These are phyloP conservation scores for Lepas anatifera DNA, from an alignment of 2,888 invertebrate species.

Conservation along the genomic window DNA sequence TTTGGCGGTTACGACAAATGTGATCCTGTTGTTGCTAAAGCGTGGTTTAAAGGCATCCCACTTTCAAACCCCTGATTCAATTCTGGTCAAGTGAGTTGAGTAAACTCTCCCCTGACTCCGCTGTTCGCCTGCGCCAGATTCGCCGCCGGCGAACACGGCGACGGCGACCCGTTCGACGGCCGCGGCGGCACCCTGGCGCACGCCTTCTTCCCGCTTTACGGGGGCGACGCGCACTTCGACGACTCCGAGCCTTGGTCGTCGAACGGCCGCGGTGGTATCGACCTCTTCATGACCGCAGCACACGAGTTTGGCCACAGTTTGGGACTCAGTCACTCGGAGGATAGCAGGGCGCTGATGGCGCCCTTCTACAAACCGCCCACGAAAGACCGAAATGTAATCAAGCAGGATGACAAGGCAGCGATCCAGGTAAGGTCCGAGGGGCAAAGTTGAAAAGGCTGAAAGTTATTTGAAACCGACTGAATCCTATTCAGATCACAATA, in stretches of 20 bases:
- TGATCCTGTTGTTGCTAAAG: too few species aligned
- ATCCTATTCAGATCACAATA: too few species aligned
- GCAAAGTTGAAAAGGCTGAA: too few species aligned
- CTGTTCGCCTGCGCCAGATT: too few species aligned
- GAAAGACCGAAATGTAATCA: conserved; percentile 50
- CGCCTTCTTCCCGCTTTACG: conserved; percentile 91
- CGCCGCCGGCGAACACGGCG: conserved; percentile 81
- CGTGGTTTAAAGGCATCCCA: too few species aligned
- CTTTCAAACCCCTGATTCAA: too few species aligned
- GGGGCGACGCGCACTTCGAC: conserved; percentile 98
- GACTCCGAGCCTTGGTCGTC: conserved; percentile 90
- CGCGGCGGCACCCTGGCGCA: conserved; percentile 88
- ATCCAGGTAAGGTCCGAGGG: conserved; percentile 64
- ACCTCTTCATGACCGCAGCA: conserved; percentile 86
- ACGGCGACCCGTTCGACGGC: conserved; percentile 93
- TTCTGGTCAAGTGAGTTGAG: too few species aligned
- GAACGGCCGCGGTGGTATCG: conserved; percentile 46
- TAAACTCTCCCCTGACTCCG: too few species aligned
- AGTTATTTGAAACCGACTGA: too few species aligned
- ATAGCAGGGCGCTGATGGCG: conserved; percentile 84
- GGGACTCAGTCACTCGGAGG: conserved; percentile 88
- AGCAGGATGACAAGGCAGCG: conserved; percentile 72
- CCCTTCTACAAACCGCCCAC: conserved; percentile 65
- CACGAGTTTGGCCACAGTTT: conserved; percentile 97
- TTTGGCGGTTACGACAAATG: too few species aligned